Base-by-base conservation (phyloP, 1,140 invertebrate species). In the Brachionus plicatilis region DNA sequence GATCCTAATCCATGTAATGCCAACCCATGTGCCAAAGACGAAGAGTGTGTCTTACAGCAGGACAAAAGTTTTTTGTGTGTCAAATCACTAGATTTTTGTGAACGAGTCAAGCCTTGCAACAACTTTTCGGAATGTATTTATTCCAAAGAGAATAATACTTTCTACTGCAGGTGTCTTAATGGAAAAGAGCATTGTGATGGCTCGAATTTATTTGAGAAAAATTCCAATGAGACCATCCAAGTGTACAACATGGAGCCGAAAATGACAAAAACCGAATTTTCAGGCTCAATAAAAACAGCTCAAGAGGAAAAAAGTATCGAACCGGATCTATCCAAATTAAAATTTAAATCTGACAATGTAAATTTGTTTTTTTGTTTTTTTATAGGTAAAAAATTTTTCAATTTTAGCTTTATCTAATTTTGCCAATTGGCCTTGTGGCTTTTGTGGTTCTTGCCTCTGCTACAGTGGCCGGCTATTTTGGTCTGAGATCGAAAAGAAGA, bases 121-220 rank as follows among this genome's bases (percentile, higher is more conserved):
- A 82, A 82, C 24, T 45, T n/a, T 68, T 65, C 50, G 6, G 65
- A 68, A 43, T 82, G 79, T 29, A 45, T 82, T 47, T 82, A 82
- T 14, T 68, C 65, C 2, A 82, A 65, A 24, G 53, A 82, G 12
- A 82, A 60, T 9, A 68, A 82, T 47, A 65, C 79, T 17, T 82
- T 82, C 45, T 82, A 82, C 65, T 82, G 79, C 17, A 43, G 17
- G 65, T 82, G 79, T 68, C 27, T 82, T 14, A 82, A 82, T 82
- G 79, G 79, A 24, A 29, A 80, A 80, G 41, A 80, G 20, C n/a
- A 37, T 6, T 80, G 76, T 20, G 76, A 82, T 43, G 53, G 60
- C 9, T 47, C 50, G 9, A 47, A 76, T 20, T 50, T 27, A 12
- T 9, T 24, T 14, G 8, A 27, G 11, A 76, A 50, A 27, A 76